phyloP scores from a whole-genome alignment of 2,113 vertebrate genomes.

The Smithornis capensis region DNA sequence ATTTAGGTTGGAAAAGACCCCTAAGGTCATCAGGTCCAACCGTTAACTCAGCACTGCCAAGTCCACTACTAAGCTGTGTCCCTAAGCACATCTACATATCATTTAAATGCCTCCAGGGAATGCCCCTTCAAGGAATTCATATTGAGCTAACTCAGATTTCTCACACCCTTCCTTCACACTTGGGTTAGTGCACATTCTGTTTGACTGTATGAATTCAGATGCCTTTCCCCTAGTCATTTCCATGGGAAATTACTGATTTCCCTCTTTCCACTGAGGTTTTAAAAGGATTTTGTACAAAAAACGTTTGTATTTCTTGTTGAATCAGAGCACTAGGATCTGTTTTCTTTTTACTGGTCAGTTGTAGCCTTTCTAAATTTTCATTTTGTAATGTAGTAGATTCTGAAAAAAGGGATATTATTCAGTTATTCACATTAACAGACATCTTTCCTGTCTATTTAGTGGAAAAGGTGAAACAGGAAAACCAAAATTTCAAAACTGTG shows the following conservation, averaged over 20 bases:
- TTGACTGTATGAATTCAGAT: neutral
- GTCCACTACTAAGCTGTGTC: neutral
- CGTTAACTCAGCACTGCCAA: neutral
- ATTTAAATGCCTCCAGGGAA: neutral
- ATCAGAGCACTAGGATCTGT: neutral
- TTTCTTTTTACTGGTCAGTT: neutral
- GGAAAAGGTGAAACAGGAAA: slow-evolving; percentile 28
- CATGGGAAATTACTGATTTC: neutral
- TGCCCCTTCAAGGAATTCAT: neutral
- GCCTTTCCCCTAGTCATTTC: neutral
- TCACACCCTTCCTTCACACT: neutral
- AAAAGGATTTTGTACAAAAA: neutral
- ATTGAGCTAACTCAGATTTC: neutral
- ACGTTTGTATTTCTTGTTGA: neutral
- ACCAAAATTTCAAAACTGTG: neutral
- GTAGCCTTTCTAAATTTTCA: neutral
- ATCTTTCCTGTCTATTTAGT: neutral
- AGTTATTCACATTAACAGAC: neutral
- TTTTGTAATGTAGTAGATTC: neutral
- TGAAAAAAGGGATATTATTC: neutral
- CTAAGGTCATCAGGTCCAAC: neutral
- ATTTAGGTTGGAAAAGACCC: neutral
- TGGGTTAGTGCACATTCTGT: neutral
- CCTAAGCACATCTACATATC: neutral
- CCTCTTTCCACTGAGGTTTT: neutral